Conservation (phyloP, 1,140 invertebrate genomes). For the Drosophila santomea region DNA sequence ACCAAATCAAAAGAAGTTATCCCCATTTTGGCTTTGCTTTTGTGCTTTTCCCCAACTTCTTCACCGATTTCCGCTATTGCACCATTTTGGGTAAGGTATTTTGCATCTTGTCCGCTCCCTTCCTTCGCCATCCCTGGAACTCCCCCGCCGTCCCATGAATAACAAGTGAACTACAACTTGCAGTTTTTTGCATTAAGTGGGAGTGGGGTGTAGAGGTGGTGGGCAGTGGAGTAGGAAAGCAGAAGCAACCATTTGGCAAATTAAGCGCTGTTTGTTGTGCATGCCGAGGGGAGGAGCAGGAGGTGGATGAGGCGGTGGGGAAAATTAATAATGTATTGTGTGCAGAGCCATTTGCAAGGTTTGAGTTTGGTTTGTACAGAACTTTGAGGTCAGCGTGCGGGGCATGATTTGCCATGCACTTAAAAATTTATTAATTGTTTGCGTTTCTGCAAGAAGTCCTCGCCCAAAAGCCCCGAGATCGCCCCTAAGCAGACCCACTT, state of each 20-base stretch:
- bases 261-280: conserved; percentile 80
- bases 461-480: neutral
- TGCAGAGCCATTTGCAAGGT: conserved; percentile 70
- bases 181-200: conserved; percentile 42
- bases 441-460: conserved; percentile 45
- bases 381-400: conserved; percentile 57
- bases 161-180: conserved; percentile 64
- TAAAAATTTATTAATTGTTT: conserved; percentile 83
- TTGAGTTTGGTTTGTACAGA: conserved; percentile 48
- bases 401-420: conserved; percentile 70
- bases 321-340: conserved; percentile 81
- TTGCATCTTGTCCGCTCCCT: conserved; percentile 59
- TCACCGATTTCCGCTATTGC: conserved; percentile 46
- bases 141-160: conserved; percentile 27
- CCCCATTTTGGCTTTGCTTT: conserved; percentile 58
- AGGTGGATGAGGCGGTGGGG: neutral
- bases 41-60: conserved; percentile 49
- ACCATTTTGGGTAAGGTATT: conserved; percentile 73
- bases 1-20: conserved; percentile 20
- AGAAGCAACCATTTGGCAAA: conserved; percentile 73
- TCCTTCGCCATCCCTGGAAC: neutral
- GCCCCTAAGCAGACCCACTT: neutral
- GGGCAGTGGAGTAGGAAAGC: conserved; percentile 19
- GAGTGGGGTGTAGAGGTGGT: conserved; percentile 1
- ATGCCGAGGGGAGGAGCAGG: conserved; percentile 11